phyloP scores from a whole-genome alignment of 1,140 invertebrate genomes.

The Araneus ventricosus region DNA sequence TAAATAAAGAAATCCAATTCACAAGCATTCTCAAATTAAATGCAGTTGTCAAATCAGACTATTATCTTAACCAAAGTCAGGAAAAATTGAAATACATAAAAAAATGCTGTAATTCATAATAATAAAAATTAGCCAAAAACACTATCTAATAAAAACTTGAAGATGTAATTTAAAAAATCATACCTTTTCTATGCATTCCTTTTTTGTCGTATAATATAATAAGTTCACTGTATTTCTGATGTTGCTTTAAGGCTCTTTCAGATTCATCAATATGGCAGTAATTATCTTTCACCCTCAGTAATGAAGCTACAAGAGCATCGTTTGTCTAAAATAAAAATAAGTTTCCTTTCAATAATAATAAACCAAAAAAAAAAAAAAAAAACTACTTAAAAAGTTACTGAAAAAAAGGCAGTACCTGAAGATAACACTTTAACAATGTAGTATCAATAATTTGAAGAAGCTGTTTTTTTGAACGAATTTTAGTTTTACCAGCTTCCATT shows the following conservation, averaged over 20 bases:
- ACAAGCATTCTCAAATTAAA: too few species aligned
- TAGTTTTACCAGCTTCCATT: slow-evolving; percentile 81
- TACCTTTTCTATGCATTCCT: slow-evolving; percentile 90
- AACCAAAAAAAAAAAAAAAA: neutral
- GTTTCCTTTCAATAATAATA: neutral
- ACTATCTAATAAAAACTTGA: too few species aligned
- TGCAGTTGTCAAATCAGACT: too few species aligned
- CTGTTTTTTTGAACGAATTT: slow-evolving; percentile 82
- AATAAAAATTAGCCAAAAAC: too few species aligned
- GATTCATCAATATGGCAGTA: slow-evolving; percentile 97
- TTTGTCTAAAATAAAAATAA: slow-evolving; percentile 87
- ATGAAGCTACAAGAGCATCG: slow-evolving; percentile 93
- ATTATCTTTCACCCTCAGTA: slow-evolving; percentile 92
- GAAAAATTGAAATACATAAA: too few species aligned
- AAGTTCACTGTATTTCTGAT: slow-evolving; percentile 94
- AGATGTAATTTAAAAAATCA: neutral
- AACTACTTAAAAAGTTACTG: neutral
- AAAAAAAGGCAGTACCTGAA: slow-evolving; percentile 84
- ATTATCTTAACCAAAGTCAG: too few species aligned
- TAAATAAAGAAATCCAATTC: too few species aligned
- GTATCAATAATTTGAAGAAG: slow-evolving; percentile 97
- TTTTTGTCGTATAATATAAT: slow-evolving; percentile 98
- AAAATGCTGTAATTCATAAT: too few species aligned
- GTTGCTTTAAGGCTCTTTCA: slow-evolving; percentile 91
- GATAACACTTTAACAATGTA: slow-evolving; percentile 96